Evolutionary conservation across 1,140 invertebrate species (phyloP), one percentile per base, ranked within the genome.

Genomic region (Nylanderia fulva): DNA sequence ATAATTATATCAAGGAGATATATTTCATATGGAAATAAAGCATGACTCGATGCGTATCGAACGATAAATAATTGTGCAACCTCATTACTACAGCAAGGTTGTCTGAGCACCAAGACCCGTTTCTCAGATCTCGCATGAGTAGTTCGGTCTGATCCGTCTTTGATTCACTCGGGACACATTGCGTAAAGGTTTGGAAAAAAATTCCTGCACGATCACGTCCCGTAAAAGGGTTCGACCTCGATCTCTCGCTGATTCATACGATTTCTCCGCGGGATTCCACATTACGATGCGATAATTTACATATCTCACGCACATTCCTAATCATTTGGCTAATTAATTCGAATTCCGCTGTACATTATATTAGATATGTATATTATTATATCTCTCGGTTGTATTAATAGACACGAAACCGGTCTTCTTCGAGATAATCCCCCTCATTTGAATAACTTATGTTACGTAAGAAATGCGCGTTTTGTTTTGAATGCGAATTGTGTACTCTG

Each of bases 111-210:
- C 75, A 58, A 21, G 24, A 58, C 56, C 39, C 13, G 27, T 52
- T n/a, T 75, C 68, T 45, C 36, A 18, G 48, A 18, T 48, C n/a
- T n/a, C 39, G 24, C 29, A 84, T 36, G 33, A 42, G 39, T 48
- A 24, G 11, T 36, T n/a, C 42, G 27, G 52, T 29, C 15, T 18
- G 4, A 91, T 91, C 85, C 83, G 85, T 64, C 63, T 79, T 90
- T 85, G 89, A 90, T 77, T 87, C 88, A 91, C 74, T 63, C 48
- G 39, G 33, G 18, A 45, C 45, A 24, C 48, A 64, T 91, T 91
- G 77, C 86, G 84, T 72, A 88, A 90, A 87, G 76, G 39, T 85
- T 66, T 29, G 71, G 27, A n/a, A 88, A 85, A 33, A 86, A 64
- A 87, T 85, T 66, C 13, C 42, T 52, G 64, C 56, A 48, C 36